Percentiles rank a stretch among this genome's conserved stretches.
phyloP scores from a whole-genome alignment of 1,140 invertebrate species.

The Pseudoatta argentina region DNA sequence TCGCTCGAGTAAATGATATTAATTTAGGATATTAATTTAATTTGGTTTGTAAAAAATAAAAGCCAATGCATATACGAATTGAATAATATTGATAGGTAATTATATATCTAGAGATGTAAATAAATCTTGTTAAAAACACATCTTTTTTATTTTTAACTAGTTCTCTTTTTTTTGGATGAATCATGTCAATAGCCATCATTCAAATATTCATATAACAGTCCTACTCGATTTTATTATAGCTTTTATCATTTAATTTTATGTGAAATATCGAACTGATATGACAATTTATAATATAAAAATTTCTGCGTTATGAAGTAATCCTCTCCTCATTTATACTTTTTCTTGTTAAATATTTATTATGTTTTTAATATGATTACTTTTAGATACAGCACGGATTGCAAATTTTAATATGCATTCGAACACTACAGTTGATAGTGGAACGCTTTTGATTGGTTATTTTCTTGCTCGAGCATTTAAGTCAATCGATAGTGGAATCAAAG shows the following conservation, averaged over 20 bases:
- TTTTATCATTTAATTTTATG: background rate
- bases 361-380: background rate
- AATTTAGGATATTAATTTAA: background rate
- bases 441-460: slow-evolving; percentile 31
- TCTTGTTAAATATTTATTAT: background rate
- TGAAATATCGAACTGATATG: too few species aligned
- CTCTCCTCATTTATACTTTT: background rate
- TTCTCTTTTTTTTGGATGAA: background rate
- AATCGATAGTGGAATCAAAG: slow-evolving; percentile 55
- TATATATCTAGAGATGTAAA: background rate
- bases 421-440: background rate
- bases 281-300: background rate
- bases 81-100: background rate
- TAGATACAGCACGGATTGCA: too few species aligned
- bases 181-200: background rate
- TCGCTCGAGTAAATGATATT: background rate
- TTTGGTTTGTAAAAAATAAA: background rate
- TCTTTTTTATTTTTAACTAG: background rate
- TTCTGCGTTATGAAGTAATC: background rate
- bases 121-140: background rate
- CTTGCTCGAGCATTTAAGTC: slow-evolving; percentile 12
- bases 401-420: slow-evolving; percentile 19
- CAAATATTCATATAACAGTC: background rate
- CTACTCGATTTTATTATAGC: background rate
- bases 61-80: background rate